phyloP scores from a whole-genome alignment of 1,140 invertebrate species.

The Zeugodacus cucurbitae region DNA sequence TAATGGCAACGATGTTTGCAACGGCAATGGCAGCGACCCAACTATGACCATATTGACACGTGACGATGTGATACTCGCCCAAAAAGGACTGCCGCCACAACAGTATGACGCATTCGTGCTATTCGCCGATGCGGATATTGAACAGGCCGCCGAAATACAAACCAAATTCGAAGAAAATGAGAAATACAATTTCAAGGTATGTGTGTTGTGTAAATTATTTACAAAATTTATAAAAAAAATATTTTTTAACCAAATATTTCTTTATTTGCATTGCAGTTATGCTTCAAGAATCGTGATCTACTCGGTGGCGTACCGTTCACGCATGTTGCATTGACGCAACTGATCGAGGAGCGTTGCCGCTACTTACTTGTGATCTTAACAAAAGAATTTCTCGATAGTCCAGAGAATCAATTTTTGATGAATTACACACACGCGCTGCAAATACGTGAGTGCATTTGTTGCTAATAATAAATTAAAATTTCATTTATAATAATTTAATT shows the following conservation, averaged over 20 bases:
- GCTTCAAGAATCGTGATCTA: conserved; percentile 76
- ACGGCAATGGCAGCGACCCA: conserved; percentile 30
- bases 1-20: conserved; percentile 8
- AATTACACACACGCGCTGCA: conserved; percentile 79
- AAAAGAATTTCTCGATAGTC: conserved; percentile 75
- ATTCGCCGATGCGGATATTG: conserved; percentile 76
- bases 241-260: not conserved
- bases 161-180: conserved; percentile 72
- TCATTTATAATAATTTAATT: not conserved
- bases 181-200: conserved; percentile 70
- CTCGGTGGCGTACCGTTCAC: conserved; percentile 73
- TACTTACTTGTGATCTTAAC: conserved; percentile 79
- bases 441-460: conserved; percentile 66
- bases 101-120: conserved; percentile 78
- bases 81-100: conserved; percentile 68
- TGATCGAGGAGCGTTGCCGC: conserved; percentile 80
- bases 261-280: conserved; percentile 68
- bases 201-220: not conserved
- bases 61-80: conserved; percentile 69
- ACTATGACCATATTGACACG: conserved; percentile 54
- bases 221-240: not conserved
- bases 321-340: conserved; percentile 75
- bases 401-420: conserved; percentile 77
- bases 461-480: not conserved
- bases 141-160: conserved; percentile 73